Conservation (phyloP, 2,113 vertebrate species). For the Halcyon senegalensis region DNA sequence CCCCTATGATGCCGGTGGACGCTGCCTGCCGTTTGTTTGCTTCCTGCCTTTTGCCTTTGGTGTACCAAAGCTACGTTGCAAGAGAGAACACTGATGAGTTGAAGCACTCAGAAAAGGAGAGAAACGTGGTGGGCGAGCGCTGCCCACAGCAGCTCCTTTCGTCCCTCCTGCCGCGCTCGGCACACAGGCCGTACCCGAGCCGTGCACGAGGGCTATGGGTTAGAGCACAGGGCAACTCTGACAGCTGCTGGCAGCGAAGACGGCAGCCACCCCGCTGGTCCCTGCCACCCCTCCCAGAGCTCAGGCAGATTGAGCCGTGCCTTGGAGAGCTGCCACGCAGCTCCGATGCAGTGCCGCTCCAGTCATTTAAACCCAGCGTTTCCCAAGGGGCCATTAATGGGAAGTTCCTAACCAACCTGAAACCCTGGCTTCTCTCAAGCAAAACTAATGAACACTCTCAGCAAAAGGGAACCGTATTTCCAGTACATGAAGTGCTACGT, state of each 20-base stretch:
- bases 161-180: rapidly evolving
- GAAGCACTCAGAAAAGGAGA: not conserved
- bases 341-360: not conserved
- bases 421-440: conserved; percentile 4
- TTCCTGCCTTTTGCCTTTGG: not conserved
- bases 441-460: not conserved
- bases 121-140: rapidly evolving
- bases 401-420: not conserved
- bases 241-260: not conserved
- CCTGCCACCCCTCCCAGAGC: not conserved
- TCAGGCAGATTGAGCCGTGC: not conserved
- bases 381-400: conserved; percentile 1
- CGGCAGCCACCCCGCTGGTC: not conserved
- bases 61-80: not conserved
- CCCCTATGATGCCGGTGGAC: rapidly evolving
- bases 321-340: not conserved
- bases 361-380: not conserved
- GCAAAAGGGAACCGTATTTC: not conserved
- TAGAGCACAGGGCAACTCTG: not conserved
- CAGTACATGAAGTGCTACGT: not conserved
- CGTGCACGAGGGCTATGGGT: not conserved
- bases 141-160: not conserved
- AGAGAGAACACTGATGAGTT: not conserved
- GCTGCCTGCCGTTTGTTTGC: not conserved
- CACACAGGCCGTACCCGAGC: not conserved